Percentiles rank a stretch among this genome's conserved stretches.
Conservation (phyloP, 1,140 invertebrate species). For the Aphidius ervi region DNA sequence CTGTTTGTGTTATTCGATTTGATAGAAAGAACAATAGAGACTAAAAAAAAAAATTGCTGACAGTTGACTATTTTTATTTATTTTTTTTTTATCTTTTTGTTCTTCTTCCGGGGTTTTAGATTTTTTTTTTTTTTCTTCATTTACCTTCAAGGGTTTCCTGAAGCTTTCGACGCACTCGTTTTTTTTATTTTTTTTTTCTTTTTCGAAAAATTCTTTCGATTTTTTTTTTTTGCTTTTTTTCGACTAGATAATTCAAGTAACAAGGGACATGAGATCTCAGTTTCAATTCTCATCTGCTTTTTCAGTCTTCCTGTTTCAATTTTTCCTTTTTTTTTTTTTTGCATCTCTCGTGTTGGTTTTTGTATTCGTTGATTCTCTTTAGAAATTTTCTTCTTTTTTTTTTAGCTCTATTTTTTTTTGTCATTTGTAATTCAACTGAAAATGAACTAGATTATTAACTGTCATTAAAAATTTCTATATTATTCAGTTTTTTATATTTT, state of each 20-base stretch:
- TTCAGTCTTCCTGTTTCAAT: too few relatives aligned
- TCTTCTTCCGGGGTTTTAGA: constrained; percentile 1
- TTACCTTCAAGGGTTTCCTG: constrained; percentile 2
- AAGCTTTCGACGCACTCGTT: background rate
- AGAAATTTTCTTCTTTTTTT: background rate
- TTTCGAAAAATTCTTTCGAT: too few relatives aligned
- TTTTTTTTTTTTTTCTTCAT: constrained; percentile 7
- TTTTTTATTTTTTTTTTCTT: background rate
- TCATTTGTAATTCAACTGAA: too few relatives aligned
- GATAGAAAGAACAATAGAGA: constrained; percentile 7
- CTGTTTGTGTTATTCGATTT: constrained; percentile 1
- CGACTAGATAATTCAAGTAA: too few relatives aligned
- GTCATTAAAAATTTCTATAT: too few relatives aligned
- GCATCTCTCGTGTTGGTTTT: background rate
- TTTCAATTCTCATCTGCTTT: background rate
- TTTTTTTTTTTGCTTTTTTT: too few relatives aligned
- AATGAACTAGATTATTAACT: too few relatives aligned
- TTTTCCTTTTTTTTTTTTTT: background rate
- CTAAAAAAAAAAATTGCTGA: background rate
- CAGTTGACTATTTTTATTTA: background rate
- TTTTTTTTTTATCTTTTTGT: background rate
- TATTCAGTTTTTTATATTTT: too few relatives aligned
- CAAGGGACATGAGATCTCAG: too few relatives aligned
- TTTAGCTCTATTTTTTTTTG: background rate
- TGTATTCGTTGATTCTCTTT: background rate